Percentiles rank a stretch among this genome's conserved stretches.
These are phyloP conservation scores for Auanema sp. DNA, from an alignment of 2,888 invertebrate species.

Conservation along the genomic window DNA sequence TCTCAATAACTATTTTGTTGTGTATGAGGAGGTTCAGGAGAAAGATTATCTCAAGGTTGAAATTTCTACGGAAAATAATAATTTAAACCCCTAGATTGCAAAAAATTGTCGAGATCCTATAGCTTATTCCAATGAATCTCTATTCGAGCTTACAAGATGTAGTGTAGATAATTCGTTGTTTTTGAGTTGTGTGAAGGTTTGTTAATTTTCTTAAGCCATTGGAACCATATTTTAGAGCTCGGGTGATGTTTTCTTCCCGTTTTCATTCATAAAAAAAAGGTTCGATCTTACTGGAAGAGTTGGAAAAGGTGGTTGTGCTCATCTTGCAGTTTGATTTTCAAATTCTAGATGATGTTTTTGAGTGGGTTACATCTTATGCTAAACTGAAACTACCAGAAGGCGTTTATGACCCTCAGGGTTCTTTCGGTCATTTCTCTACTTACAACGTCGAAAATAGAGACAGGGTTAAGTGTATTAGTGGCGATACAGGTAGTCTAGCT, in stretches of 20 bases:
- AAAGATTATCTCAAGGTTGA: too few species aligned
- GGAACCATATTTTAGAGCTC: constrained; percentile 10
- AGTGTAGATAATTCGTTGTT: too few species aligned
- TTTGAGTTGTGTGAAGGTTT: too few species aligned
- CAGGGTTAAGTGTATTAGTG: constrained; percentile 92
- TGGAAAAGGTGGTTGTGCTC: neutral
- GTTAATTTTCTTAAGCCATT: too few species aligned
- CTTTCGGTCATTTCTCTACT: constrained; percentile 94
- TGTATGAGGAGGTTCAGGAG: too few species aligned
- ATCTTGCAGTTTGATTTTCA: neutral
- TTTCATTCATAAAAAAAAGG: constrained; percentile 48
- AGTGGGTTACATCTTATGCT: constrained; percentile 54
- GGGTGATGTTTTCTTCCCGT: constrained; percentile 54
- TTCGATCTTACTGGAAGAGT: constrained; percentile 40
- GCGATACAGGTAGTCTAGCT: constrained; percentile 74
- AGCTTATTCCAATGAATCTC: too few species aligned
- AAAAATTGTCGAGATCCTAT: too few species aligned
- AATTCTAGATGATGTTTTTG: constrained; percentile 30
- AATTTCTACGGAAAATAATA: too few species aligned
- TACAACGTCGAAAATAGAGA: constrained; percentile 96
- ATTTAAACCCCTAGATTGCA: too few species aligned
- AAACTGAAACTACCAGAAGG: constrained; percentile 47
- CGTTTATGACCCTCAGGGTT: constrained; percentile 81
- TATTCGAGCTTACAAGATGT: too few species aligned
- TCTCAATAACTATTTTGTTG: too few species aligned